A percentile compares a stretch with the other conserved stretches of the same genome.
Evolutionary conservation across 2,888 invertebrate genomes (phyloP).

Genomic region (Perithous albicinctus): DNA sequence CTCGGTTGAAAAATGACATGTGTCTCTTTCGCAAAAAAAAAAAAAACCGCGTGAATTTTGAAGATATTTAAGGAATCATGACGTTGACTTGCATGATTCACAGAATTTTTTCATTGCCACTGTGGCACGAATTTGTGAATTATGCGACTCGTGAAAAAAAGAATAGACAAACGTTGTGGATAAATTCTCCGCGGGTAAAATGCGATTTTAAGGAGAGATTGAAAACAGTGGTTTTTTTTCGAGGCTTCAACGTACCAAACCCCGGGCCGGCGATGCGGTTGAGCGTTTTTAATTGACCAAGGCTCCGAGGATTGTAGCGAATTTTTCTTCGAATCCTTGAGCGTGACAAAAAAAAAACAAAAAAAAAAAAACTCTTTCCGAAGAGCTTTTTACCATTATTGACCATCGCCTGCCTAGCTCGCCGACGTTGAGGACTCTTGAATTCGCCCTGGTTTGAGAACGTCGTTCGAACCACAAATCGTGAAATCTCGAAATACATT

Average conservation of each 20-base stretch:
- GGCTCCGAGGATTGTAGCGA: conserved; percentile 63
- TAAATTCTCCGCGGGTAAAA: neutral
- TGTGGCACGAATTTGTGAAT: neutral
- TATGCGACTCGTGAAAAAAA: neutral
- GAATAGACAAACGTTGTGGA: neutral
- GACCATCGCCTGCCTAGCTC: conserved; percentile 81
- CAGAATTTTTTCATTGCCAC: neutral
- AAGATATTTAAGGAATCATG: neutral
- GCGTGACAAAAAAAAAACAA: no score
- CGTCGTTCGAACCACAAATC: conserved; percentile 62
- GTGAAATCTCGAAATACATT: conserved; percentile 32
- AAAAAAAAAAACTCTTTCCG: no score
- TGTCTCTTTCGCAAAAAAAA: conserved; percentile 14
- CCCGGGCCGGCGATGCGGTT: conserved; percentile 83
- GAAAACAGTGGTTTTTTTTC: conserved; percentile 69
- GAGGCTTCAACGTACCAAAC: conserved; percentile 78
- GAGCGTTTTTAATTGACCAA: conserved; percentile 64
- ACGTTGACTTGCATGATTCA: neutral
- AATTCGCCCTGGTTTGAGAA: conserved; percentile 63
- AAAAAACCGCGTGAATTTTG: neutral
- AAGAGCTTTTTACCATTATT: conserved; percentile 63
- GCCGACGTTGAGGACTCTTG: conserved; percentile 77
- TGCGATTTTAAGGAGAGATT: neutral
- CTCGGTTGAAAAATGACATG: neutral
- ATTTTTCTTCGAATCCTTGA: conserved; percentile 50